These are phyloP conservation scores for Zaprionus tsacasi DNA, from an alignment of 1,140 invertebrate genomes.

Conservation along the genomic window DNA sequence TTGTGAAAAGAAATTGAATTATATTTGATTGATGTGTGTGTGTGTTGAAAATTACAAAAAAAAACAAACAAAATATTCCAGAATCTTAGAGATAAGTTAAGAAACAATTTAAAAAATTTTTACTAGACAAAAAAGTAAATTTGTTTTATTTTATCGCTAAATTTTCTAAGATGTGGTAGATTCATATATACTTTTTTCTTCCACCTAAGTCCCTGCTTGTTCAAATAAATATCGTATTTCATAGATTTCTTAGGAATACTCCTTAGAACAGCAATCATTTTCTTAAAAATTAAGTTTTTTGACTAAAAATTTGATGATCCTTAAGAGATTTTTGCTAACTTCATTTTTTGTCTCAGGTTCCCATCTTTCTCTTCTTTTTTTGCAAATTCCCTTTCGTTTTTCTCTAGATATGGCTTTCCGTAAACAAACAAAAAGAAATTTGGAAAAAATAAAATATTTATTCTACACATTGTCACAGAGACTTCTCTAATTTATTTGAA, in stretches of 20 bases:
- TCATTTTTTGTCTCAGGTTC: too few relatives aligned
- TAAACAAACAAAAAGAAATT: not conserved
- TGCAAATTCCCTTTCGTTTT: not conserved
- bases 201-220: too few relatives aligned
- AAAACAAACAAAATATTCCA: not conserved
- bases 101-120: not conserved
- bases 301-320: not conserved
- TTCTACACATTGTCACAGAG: not conserved
- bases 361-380: not conserved
- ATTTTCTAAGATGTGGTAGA: too few relatives aligned
- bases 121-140: not conserved
- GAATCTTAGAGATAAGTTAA: not conserved
- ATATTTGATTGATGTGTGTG: not conserved
- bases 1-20: not conserved
- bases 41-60: not conserved
- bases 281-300: too few relatives aligned
- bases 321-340: too few relatives aligned
- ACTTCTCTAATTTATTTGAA: constrained; percentile 16
- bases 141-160: not conserved
- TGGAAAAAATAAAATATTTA: not conserved
- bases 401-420: not conserved
- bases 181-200: too few relatives aligned
- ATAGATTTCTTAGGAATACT: not conserved
- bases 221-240: not conserved
- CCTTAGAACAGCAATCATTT: too few relatives aligned